These are phyloP conservation scores for Stenurella melanura DNA, from an alignment of 2,888 invertebrate genomes.

Conservation along the genomic window DNA sequence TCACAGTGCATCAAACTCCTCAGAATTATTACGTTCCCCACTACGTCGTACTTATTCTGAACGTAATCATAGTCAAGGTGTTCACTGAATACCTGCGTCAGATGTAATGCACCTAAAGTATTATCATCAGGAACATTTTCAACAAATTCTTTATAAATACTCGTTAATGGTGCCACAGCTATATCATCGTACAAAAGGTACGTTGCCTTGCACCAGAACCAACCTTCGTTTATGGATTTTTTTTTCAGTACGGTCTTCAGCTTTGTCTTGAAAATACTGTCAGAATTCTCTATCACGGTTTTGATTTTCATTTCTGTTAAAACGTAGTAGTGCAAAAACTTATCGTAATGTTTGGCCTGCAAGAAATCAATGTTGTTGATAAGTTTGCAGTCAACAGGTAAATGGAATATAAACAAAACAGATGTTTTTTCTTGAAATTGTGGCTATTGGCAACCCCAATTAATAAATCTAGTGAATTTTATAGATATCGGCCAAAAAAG, in stretches of 20 bases:
- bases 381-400: neutral
- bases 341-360: conserved; percentile 69
- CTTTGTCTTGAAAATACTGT: conserved; percentile 56
- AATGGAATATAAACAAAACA: too few relatives aligned
- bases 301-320: conserved; percentile 64
- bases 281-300: conserved; percentile 59
- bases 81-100: conserved; percentile 66
- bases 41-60: conserved; percentile 54
- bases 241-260: conserved; percentile 58
- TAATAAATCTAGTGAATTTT: too few relatives aligned
- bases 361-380: conserved; percentile 62
- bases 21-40: conserved; percentile 63
- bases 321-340: conserved; percentile 61
- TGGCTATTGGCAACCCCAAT: too few relatives aligned
- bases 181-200: conserved; percentile 62
- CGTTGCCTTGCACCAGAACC: conserved; percentile 64
- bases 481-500: conserved; percentile 15
- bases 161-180: conserved; percentile 45
- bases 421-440: too few relatives aligned
- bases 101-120: conserved; percentile 60
- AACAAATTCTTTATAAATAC: conserved; percentile 57
- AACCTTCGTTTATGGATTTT: conserved; percentile 56
- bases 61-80: conserved; percentile 62
- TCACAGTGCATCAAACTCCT: conserved; percentile 62
- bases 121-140: conserved; percentile 46